Base-by-base conservation (phyloP, 2,113 vertebrate species). In the Mesoclemmys tuberculata region DNA sequence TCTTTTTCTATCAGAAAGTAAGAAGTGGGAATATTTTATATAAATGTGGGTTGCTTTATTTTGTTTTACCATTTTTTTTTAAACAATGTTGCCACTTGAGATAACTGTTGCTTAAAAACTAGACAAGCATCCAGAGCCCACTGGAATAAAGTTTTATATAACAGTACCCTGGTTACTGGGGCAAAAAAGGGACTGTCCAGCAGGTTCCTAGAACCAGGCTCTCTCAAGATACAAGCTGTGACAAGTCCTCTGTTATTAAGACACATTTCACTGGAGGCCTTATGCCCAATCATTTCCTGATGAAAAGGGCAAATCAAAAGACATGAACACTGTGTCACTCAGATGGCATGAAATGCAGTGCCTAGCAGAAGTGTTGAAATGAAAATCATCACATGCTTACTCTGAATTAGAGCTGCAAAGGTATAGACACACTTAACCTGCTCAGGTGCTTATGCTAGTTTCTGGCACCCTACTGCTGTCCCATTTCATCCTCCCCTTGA, bases 281-380 rank as follows among this genome's bases (percentile, higher is more conserved):
- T 94, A 92, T 94, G 83, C 83, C 93, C 83, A 90, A 92, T 93
- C 94, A 85, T 97, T 90, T 92, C 46, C 31, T 93, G 90, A 95
- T 95, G 51, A 90, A 80, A 46, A 0, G 0, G 56, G 8, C 46
- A 80, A 4, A 80, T 51, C n/a, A 4, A 71, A 90, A 35, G 38
- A 8, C 52, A 10, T 93, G n/a, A 52, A 52, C 61, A 27, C 78
- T 26, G 5, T 77, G 19, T 18, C 58, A 29, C 7, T 48, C 90
- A 71, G 61, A 21, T 95, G 91, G 52, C 68, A 90, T 5, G 89
- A 96, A 87, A 55, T 61, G 93, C 81, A 87, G 52, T 5, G 38
- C 26, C 75, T 56, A 90, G 38, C 31, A 93, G 81, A 96, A 54
- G 90, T 90, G 44, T 56, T 91, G 52, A 89, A 96, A 87, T 55